phyloP scores from a whole-genome alignment of 2,113 vertebrate species.

The Ammodytes marinus region DNA sequence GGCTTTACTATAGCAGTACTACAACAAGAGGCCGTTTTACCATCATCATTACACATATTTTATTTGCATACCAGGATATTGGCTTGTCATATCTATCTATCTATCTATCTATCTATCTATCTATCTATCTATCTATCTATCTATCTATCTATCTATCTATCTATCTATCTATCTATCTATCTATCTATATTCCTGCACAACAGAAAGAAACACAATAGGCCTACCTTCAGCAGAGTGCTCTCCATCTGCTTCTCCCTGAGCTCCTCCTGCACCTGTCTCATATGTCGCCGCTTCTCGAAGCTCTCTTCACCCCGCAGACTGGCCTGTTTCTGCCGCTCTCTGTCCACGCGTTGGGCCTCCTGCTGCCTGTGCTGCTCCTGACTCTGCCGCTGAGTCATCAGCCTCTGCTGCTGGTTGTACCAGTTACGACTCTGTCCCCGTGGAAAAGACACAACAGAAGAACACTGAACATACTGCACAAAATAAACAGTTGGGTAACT shows the following conservation, averaged over 20 bases:
- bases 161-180: no score
- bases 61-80: no score
- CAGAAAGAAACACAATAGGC: neutral
- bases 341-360: conserved; percentile 66
- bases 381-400: conserved; percentile 40
- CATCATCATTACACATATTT: no score
- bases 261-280: conserved; percentile 82
- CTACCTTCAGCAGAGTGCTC: conserved; percentile 83
- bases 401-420: conserved; percentile 66
- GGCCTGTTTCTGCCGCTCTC: conserved; percentile 66
- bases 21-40: no score
- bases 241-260: conserved; percentile 84
- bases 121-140: no score
- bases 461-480: neutral
- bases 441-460: neutral
- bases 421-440: conserved; percentile 56
- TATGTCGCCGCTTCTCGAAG: conserved; percentile 75
- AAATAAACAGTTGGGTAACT: neutral
- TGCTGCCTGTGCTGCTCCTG: conserved; percentile 71
- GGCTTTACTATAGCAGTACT: no score
- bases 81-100: no score
- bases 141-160: no score
- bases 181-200: neutral
- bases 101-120: no score
- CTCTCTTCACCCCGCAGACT: conserved; percentile 77